These are phyloP conservation scores for Bovichtus variegatus DNA, from an alignment of 2,797 vertebrate species.

Conservation along the genomic window DNA sequence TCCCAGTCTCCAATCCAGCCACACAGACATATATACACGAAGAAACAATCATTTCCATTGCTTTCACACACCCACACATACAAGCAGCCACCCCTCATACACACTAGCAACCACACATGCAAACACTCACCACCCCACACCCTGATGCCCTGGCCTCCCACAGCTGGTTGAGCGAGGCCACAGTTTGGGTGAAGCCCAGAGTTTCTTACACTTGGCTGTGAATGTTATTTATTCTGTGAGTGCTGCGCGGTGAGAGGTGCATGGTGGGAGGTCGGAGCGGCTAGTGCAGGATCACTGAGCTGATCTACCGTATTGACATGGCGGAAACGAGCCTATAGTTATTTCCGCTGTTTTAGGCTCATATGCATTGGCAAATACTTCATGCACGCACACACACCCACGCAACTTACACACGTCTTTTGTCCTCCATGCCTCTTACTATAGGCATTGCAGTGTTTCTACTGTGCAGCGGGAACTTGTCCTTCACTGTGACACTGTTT, in stretches of 20 bases:
- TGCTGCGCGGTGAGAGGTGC: conserved; percentile 65
- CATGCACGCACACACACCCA: conserved; percentile 1
- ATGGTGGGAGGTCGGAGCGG: conserved; percentile 69
- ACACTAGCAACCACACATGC: conserved; percentile 70
- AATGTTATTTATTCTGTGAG: conserved; percentile 78
- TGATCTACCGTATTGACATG: conserved; percentile 42
- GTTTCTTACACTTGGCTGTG: conserved; percentile 76
- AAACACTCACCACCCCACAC: conserved; percentile 71
- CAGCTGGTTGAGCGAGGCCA: conserved; percentile 71
- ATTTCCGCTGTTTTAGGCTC: conserved; percentile 26
- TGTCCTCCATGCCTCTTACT: conserved; percentile 48
- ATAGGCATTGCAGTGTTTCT: conserved; percentile 28
- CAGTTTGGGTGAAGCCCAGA: conserved; percentile 71
- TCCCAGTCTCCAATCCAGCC: conserved; percentile 35
- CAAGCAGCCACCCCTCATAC: conserved; percentile 52
- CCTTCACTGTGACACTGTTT: conserved; percentile 51
- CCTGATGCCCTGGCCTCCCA: conserved; percentile 69
- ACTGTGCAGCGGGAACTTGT: conserved; percentile 32
- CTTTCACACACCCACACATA: conserved; percentile 69
- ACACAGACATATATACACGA: conserved; percentile 35
- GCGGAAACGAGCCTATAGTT: conserved; percentile 32
- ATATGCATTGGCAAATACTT: conserved; percentile 20
- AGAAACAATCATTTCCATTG: conserved; percentile 54
- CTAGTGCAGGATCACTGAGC: conserved; percentile 50
- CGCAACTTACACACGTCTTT: conserved; percentile 13